Conservation (phyloP, 2,113 vertebrate genomes). For the Ophiodon elongatus region DNA sequence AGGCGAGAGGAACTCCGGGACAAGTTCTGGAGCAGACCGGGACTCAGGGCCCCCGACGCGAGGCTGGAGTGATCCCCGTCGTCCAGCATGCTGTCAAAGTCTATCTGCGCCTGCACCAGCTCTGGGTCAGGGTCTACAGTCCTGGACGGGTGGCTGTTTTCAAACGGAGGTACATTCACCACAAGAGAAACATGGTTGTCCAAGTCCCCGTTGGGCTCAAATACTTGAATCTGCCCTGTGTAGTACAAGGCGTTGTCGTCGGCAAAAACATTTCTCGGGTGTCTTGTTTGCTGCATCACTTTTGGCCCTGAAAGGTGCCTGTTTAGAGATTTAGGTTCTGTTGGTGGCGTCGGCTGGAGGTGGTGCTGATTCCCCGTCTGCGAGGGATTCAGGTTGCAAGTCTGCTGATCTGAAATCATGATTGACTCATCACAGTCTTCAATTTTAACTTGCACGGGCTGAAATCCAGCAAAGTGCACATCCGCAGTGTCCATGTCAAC, state of each 20-base stretch:
- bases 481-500: conserved; percentile 25
- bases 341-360: conserved; percentile 87
- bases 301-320: conserved; percentile 78
- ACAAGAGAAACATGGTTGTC: conserved; percentile 35
- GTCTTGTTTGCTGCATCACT: conserved; percentile 79
- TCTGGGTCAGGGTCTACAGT: conserved; percentile 86
- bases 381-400: conserved; percentile 80
- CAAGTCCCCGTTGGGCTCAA: conserved; percentile 83
- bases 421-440: conserved; percentile 69
- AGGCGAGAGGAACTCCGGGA: conserved; percentile 92
- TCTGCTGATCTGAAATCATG: conserved; percentile 79
- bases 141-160: conserved; percentile 87
- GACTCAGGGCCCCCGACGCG: conserved; percentile 91
- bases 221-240: conserved; percentile 92
- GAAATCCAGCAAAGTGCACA: conserved; percentile 74
- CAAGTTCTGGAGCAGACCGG: conserved; percentile 89
- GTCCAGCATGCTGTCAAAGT: conserved; percentile 93
- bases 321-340: conserved; percentile 75
- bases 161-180: conserved; percentile 63
- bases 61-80: conserved; percentile 92
- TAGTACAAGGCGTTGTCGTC: conserved; percentile 87
- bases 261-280: conserved; percentile 66
- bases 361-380: conserved; percentile 66
- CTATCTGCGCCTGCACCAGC: conserved; percentile 85
- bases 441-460: conserved; percentile 64